A percentile compares a stretch with the other conserved stretches of the same genome.
Evolutionary conservation across 2,888 invertebrate genomes (phyloP).

Genomic region (Pseudolycoriella hygida): DNA sequence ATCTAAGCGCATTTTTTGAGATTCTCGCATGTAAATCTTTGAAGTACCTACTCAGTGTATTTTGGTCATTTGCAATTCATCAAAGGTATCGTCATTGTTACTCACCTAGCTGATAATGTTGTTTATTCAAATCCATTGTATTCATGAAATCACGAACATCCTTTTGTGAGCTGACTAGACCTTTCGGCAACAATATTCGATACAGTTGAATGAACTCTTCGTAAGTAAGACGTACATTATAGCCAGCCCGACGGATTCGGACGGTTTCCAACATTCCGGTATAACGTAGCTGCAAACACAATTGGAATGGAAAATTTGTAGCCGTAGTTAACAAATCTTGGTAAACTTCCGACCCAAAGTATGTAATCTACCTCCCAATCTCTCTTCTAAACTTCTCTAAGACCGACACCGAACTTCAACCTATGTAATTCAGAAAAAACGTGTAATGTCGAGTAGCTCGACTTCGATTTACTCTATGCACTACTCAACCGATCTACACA

Average conservation of each 20-base stretch:
- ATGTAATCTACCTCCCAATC: no score
- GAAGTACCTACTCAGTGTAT: constrained; percentile 36
- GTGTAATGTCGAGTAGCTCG: no score
- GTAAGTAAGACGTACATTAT: constrained; percentile 82
- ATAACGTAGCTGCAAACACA: constrained; percentile 63
- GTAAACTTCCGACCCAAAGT: no score
- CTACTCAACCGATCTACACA: no score
- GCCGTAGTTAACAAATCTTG: no score
- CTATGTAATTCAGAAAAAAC: no score
- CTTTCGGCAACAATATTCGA: constrained; percentile 76
- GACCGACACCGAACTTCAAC: no score
- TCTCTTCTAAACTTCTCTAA: no score
- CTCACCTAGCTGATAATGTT: constrained; percentile 76
- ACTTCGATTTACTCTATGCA: no score
- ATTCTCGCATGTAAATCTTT: constrained; percentile 87
- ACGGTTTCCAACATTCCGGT: constrained; percentile 97
- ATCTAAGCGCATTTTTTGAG: constrained; percentile 83
- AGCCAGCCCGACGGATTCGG: constrained; percentile 84
- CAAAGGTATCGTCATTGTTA: not conserved
- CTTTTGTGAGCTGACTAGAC: constrained; percentile 64
- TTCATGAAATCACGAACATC: constrained; percentile 75
- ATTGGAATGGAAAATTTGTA: no score
- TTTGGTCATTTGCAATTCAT: not conserved
- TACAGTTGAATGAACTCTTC: constrained; percentile 90
- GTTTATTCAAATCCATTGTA: constrained; percentile 66